A percentile compares a stretch with the other conserved stretches of the same genome.
Conservation (phyloP, 2,888 invertebrate genomes). For the Drosophila melanocephala region DNA sequence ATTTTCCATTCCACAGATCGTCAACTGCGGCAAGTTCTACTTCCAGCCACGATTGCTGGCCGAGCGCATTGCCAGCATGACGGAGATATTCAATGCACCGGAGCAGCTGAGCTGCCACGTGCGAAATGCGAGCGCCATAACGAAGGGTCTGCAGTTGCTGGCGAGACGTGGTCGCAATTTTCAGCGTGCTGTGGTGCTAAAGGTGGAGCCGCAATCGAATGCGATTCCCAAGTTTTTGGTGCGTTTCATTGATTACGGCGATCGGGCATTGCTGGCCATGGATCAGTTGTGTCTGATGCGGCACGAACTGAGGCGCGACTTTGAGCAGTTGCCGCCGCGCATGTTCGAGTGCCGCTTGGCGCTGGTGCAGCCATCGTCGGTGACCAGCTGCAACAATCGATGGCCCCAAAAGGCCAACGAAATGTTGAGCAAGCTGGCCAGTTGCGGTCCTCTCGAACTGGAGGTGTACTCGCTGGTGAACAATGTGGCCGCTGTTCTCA, state of each 20-base stretch:
- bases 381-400: slow-evolving; percentile 87
- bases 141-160: slow-evolving; percentile 87
- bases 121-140: slow-evolving; percentile 72
- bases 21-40: slow-evolving; percentile 83
- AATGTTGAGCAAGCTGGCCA: slow-evolving; percentile 85
- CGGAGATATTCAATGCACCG: slow-evolving; percentile 83
- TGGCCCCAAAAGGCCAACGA: slow-evolving; percentile 88
- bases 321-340: slow-evolving; percentile 86
- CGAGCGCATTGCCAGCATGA: slow-evolving; percentile 83
- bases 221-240: slow-evolving; percentile 86
- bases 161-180: slow-evolving; percentile 87
- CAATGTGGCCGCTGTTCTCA: slow-evolving; percentile 89
- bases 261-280: slow-evolving; percentile 86
- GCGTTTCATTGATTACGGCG: slow-evolving; percentile 93
- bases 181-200: slow-evolving; percentile 87
- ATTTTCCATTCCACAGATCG: slow-evolving; percentile 66
- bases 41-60: slow-evolving; percentile 82
- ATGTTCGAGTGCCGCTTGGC: slow-evolving; percentile 91
- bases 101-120: slow-evolving; percentile 69
- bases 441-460: slow-evolving; percentile 83
- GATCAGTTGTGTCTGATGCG: slow-evolving; percentile 86
- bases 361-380: slow-evolving; percentile 89
- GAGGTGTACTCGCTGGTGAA: slow-evolving; percentile 90
- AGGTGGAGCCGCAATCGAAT: slow-evolving; percentile 75
- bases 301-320: slow-evolving; percentile 64